These are phyloP conservation scores for Psococerastis gibbosa DNA, from an alignment of 2,888 invertebrate genomes.

Conservation along the genomic window DNA sequence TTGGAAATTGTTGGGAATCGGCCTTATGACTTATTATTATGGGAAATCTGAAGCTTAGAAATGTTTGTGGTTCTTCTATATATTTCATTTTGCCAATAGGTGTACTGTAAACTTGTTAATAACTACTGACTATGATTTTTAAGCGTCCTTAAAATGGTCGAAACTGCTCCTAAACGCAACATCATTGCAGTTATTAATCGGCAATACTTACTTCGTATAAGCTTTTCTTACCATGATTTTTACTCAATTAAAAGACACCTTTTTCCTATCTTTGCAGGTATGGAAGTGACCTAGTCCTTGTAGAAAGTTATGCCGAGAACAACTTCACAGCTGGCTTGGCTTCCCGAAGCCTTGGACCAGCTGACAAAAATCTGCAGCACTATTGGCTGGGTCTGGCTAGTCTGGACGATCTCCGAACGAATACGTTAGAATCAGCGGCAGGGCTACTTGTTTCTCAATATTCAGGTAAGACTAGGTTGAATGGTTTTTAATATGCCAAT, in stretches of 20 bases:
- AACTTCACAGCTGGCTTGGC: conserved; percentile 74
- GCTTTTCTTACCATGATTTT: background rate
- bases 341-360: conserved; percentile 31
- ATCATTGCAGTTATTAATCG: no score
- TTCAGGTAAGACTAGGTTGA: conserved; percentile 56
- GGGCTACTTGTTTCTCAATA: conserved; percentile 81
- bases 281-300: conserved; percentile 83
- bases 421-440: conserved; percentile 85
- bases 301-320: conserved; percentile 81
- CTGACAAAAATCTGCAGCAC: conserved; percentile 32
- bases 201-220: no score
- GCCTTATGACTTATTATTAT: no score
- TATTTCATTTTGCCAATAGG: no score
- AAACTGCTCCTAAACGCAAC: no score
- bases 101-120: no score
- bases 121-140: no score
- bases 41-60: no score
- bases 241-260: background rate
- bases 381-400: conserved; percentile 86
- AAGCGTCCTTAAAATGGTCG: no score
- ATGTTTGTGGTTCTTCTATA: no score
- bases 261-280: conserved; percentile 44
- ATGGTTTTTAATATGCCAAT: no score
- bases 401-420: conserved; percentile 78
- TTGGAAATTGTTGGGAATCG: no score